Conservation (phyloP, 2,888 invertebrate species). For the Iselma pallidipennis region DNA sequence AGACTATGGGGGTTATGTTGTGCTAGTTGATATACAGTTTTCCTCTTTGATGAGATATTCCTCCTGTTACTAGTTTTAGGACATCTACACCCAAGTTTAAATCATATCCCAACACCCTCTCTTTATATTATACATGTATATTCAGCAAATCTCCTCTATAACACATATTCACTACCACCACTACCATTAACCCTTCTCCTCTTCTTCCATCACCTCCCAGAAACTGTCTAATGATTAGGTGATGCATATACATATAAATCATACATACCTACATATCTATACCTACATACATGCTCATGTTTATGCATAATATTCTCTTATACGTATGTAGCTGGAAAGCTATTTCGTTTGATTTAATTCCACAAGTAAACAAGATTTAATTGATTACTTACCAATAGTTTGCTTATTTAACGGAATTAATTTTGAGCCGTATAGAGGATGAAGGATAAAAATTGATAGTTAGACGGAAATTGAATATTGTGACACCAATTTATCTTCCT, state of each 20-base stretch:
- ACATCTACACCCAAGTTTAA: slow-evolving; percentile 28
- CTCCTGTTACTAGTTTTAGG: not conserved
- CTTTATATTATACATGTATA: slow-evolving; percentile 32
- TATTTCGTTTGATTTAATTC: slow-evolving; percentile 29
- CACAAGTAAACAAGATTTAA: slow-evolving; percentile 28
- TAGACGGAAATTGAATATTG: not conserved
- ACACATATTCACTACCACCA: not conserved
- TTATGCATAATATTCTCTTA: slow-evolving; percentile 28
- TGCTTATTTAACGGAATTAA: slow-evolving; percentile 30
- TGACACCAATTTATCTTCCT: not conserved
- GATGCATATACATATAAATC: slow-evolving; percentile 25
- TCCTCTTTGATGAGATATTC: slow-evolving; percentile 38
- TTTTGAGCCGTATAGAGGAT: slow-evolving; percentile 10
- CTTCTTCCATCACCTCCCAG: too few relatives aligned
- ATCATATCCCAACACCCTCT: slow-evolving; percentile 27
- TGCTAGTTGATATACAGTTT: not conserved
- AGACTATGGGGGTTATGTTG: too few relatives aligned
- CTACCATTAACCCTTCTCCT: slow-evolving; percentile 23
- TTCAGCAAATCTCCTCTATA: slow-evolving; percentile 25
- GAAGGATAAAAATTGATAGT: not conserved
- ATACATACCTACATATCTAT: not conserved
- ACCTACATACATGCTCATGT: slow-evolving; percentile 25
- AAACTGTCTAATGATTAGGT: slow-evolving; percentile 22
- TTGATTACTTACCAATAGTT: slow-evolving; percentile 30
- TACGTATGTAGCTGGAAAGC: slow-evolving; percentile 25